Base-by-base conservation (phyloP, 92 coral and sea anemone species). In the Heteractis magnifica region DNA sequence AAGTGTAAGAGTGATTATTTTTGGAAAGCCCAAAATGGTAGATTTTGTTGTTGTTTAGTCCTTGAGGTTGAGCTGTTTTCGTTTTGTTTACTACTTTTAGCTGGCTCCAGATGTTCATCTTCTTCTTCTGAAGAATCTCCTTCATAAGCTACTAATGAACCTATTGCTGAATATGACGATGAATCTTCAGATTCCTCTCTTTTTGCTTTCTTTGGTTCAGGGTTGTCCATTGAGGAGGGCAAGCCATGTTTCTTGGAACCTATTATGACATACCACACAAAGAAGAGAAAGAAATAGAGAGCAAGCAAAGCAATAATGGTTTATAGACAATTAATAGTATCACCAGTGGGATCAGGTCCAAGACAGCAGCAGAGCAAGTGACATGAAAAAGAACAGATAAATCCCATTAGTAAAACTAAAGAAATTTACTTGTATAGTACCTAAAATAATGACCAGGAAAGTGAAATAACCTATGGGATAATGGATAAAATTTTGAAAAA, bases 21-120 rank as follows among this genome's bases (percentile, higher is more conserved):
- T 73, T 76, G 83, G 68, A 92, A 93, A 34, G 96, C 96, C 96
- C 96, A 92, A 77, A 92, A 92, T 11, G 96, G 96, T 41, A 86
- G 80, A 64, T n/a, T 62, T 62, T 65, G 82, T 23, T 55, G 87
- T 10, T 59, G 81, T 73, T 76, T 76, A 51, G 53, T 60, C 18
- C 64, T 34, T 3, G 50, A 49, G 3, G 79, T 76, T 1, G 58
- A 20, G 56, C 80, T 87, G 21, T 19, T 72, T 12, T 49, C 83
- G 6, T 23, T 44, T 19, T 21, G 81, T 7, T 26, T 55, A 14
- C 81, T 81, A 51, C 72, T 88, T 18, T 79, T 77, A 1, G 78
- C 87, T 41, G 91, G 83, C 12, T 87, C 74, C 8, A 64, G 51
- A 49, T 62, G 52, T 60, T 87, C 93, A 19, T 92, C 96, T 68